Evolutionary conservation across 92 coral and sea anemone species (phyloP), one percentile per base, ranked within the genome.

Genomic region (Phymanthus crucifer): DNA sequence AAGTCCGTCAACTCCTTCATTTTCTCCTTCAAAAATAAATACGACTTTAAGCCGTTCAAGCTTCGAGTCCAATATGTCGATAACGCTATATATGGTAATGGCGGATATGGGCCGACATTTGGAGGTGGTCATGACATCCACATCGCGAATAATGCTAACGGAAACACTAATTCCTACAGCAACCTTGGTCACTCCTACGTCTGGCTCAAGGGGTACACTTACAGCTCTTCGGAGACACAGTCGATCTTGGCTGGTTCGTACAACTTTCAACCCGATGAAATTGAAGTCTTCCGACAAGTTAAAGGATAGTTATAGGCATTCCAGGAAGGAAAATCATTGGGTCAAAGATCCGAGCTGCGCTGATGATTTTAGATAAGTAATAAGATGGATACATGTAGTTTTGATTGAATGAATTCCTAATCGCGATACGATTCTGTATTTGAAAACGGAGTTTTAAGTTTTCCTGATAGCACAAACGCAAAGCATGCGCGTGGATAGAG

Each of bases 1-100:
- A 81, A 85, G 23, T 88, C 95, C 9, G 80, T 76, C 26, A 80
- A 86, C 66, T 78, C 88, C 65, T 88, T 91, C 73, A 78, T 91
- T 34, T 91, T 91, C 83, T 88, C 92, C 16, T 83, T 88, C 56
- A 89, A 88, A 56, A 91, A 91, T 66, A 35, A 29, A 21, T 83
- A 85, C 37, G 72, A 81, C 34, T 84, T 91, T 32, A 78, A 69
- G 27, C 90, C 90, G 3, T 91, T 91, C 73, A 91, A 47, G 78
- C 74, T 82, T 29, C 87, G 72, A 66, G 88, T 85, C n/a, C 24
- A 61, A 12, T 32, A 1, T 3, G 33, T 64, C 9, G 80, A 32
- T 54, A 16, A 83, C 5, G 90, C 88, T 75, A 88, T 91, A n/a
- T 91, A 91, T 70, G 92, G 87, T 12, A 66, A 76, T 32, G 37